These are phyloP conservation scores for Globia sparganii DNA, from an alignment of 2,888 invertebrate species.

Conservation along the genomic window DNA sequence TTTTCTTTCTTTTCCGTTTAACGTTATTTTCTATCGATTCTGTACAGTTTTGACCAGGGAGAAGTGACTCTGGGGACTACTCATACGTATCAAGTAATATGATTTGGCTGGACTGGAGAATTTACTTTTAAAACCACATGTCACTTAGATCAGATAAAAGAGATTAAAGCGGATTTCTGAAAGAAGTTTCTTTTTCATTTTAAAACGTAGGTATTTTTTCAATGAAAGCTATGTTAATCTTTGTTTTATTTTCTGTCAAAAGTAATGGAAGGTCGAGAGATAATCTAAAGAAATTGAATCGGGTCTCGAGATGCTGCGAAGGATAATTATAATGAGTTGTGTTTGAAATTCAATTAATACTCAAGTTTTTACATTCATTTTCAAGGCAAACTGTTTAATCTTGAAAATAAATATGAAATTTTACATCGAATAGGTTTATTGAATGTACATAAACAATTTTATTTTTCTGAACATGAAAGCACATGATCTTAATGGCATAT, in stretches of 20 bases:
- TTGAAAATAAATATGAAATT: constrained; percentile 5
- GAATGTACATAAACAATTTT: neutral
- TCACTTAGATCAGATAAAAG: constrained; percentile 29
- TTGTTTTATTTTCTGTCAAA: constrained; percentile 37
- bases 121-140: constrained; percentile 35
- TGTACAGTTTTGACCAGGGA: constrained; percentile 43
- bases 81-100: constrained; percentile 49
- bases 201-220: neutral
- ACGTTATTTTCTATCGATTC: constrained; percentile 59
- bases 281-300: constrained; percentile 43
- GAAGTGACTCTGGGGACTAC: constrained; percentile 35
- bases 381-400: constrained; percentile 2
- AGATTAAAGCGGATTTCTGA: constrained; percentile 17
- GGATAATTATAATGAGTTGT: constrained; percentile 26
- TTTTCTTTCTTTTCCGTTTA: constrained; percentile 42
- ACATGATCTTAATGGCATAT: constrained; percentile 10
- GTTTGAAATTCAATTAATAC: constrained; percentile 48
- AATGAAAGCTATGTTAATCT: constrained; percentile 32
- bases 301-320: constrained; percentile 13
- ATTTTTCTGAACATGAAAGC: constrained; percentile 4
- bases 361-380: constrained; percentile 6
- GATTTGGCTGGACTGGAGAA: constrained; percentile 33
- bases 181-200: constrained; percentile 4
- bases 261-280: constrained; percentile 36
- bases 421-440: constrained; percentile 1